Conservation (phyloP, 2,888 invertebrate species). For the Amphipoea lucens region DNA sequence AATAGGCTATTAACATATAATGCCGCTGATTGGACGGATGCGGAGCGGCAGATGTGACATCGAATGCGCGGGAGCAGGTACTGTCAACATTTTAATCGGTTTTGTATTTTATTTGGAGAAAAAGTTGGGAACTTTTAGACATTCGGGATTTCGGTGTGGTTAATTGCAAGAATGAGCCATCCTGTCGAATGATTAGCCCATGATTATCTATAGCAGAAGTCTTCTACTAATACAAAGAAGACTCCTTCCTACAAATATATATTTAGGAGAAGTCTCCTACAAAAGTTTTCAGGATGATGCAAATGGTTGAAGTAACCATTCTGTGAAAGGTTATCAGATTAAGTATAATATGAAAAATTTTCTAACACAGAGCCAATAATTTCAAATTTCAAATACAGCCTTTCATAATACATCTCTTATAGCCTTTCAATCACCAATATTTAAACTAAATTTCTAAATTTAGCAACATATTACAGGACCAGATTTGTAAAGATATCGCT, state of each 20-base stretch:
- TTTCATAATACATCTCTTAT: too few species aligned
- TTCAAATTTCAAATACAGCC: background rate
- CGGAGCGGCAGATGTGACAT: conserved; percentile 87
- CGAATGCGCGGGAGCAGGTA: conserved; percentile 72
- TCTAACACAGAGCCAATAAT: background rate
- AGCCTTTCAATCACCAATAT: background rate
- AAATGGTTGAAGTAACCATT: background rate
- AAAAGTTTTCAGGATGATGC: background rate
- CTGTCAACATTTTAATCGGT: conserved; percentile 71
- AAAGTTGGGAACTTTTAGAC: background rate
- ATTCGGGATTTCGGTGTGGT: background rate
- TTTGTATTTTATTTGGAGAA: background rate
- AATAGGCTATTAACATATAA: conserved; percentile 91
- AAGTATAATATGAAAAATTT: background rate
- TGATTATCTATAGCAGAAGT: background rate
- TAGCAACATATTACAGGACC: background rate
- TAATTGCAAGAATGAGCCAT: background rate
- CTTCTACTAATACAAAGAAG: too few species aligned
- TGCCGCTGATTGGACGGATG: conserved; percentile 91
- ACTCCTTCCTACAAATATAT: too few species aligned
- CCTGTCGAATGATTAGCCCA: background rate
- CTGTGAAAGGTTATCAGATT: background rate
- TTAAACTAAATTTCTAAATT: background rate
- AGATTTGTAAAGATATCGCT: conserved; percentile 2
- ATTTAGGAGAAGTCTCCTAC: too few species aligned